Percentiles rank a stretch among this genome's conserved stretches.
Conservation (phyloP, 2,888 invertebrate genomes). For the Liodrosophila aerea region DNA sequence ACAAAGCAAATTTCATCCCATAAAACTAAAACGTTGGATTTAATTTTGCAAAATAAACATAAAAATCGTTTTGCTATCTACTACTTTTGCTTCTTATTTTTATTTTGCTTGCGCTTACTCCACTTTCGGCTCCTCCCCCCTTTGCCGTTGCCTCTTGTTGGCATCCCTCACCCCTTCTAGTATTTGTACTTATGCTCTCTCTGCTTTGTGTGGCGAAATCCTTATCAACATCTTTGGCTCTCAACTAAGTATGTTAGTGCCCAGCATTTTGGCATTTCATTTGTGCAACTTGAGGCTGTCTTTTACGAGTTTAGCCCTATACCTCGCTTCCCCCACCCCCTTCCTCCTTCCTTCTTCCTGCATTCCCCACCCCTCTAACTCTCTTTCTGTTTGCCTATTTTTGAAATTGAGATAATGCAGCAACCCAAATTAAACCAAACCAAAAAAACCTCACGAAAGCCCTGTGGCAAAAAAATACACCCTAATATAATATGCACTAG, state of each 20-base stretch:
- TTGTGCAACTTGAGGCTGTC: conserved; percentile 9
- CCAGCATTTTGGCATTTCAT: conserved; percentile 6
- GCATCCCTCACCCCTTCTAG: background rate
- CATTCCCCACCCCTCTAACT: background rate
- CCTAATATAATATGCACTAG: too few relatives aligned
- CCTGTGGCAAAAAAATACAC: conserved; percentile 2
- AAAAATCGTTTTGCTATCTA: conserved; percentile 54
- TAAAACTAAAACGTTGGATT: conserved; percentile 76
- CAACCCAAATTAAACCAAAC: conserved; percentile 3
- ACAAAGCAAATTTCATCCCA: conserved; percentile 74
- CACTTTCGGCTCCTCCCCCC: background rate
- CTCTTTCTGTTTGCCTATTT: too few relatives aligned
- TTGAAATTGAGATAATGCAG: conserved; percentile 4
- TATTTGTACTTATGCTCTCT: conserved; percentile 30
- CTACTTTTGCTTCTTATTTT: conserved; percentile 11
- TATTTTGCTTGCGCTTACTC: background rate
- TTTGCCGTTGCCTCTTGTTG: background rate
- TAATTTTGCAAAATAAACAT: conserved; percentile 77
- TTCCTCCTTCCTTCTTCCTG: background rate
- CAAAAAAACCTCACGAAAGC: background rate
- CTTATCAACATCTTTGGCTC: conserved; percentile 43
- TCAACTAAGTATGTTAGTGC: conserved; percentile 9
- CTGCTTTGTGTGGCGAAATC: conserved; percentile 35
- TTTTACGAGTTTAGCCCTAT: conserved; percentile 6
- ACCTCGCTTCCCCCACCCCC: background rate